Evolutionary conservation across 2,113 vertebrate species (phyloP), one percentile per base, ranked within the genome.

Genomic region (Laticauda laticaudata): DNA sequence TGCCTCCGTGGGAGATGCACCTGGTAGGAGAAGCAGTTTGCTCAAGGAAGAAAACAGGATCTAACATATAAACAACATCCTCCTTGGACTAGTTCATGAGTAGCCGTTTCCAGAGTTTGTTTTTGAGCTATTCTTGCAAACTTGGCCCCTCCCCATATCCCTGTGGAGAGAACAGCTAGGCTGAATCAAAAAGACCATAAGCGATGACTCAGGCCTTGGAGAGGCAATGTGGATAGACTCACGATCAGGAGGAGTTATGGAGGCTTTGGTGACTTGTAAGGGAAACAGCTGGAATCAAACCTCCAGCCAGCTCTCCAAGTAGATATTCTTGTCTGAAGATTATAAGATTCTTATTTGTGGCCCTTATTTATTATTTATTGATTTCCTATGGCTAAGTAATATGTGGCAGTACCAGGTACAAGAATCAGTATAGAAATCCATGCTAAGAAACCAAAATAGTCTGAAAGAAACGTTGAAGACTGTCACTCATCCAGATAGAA

Each of bases 31-130:
- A 96, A 91, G 6, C 95, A 90, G 91, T 97, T 97, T 95, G 92
- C 93, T 94, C 89, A 93, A 97, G 97, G 97, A 98, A 97, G 97
- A 98, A 98, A 98, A 98, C 98, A 98, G 98, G 98, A 98, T 98
- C 97, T 97, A 75, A 95, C 85, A 88, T 96, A 97, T 97, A 97
- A 98, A 98, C 98, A 98, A 98, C 97, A 98, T 98, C 98, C 98
- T 98, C 96, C 95, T 87, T 90, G 93, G 95, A 93, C 93, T 93
- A 95, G 97, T 54, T 86, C 95, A 95, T 55, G 95, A 95, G 93
- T 94, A 1, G 97, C 96, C 97, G 96, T 95, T 96, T 95, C 97
- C 96, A 95, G 89, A 93, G 91, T 54, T 93, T 95, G 95, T 96
- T 96, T 97, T 92, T 0, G 1, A 95, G 95, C 93, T 92, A 92